Conservation (phyloP, 1,140 invertebrate species). For the Ips nitidus region DNA sequence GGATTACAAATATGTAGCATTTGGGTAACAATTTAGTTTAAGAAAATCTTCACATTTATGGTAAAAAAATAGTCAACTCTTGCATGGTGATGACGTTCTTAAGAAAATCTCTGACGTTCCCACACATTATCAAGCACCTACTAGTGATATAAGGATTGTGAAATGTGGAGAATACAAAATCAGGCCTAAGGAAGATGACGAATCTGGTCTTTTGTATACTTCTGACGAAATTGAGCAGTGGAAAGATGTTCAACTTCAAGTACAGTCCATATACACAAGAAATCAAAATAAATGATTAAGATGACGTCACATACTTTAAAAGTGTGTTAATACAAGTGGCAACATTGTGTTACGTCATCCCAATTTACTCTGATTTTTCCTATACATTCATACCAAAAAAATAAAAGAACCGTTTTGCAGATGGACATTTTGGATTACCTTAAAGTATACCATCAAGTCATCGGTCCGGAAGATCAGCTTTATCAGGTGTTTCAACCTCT, state of each 20-base stretch:
- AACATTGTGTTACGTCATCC: background rate
- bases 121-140: constrained; percentile 56
- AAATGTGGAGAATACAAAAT: constrained; percentile 47
- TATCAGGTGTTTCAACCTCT: background rate
- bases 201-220: background rate
- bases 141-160: constrained; percentile 51
- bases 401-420: background rate
- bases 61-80: constrained; percentile 50
- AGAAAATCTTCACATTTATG: too few species aligned
- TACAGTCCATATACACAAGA: background rate
- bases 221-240: constrained; percentile 11
- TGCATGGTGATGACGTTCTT: constrained; percentile 57
- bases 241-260: constrained; percentile 12
- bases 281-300: background rate
- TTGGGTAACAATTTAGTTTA: constrained; percentile 57
- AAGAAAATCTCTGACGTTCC: constrained; percentile 54
- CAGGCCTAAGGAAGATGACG: background rate
- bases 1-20: constrained; percentile 76
- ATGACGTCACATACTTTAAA: background rate
- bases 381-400: too few species aligned
- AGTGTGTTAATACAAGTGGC: background rate
- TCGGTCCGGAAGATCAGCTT: background rate
- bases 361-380: too few species aligned
- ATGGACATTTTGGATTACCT: constrained; percentile 24
- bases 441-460: constrained; percentile 7